Evolutionary conservation across 2,888 invertebrate species (phyloP).

Genomic region (Eristalis pertinax): DNA sequence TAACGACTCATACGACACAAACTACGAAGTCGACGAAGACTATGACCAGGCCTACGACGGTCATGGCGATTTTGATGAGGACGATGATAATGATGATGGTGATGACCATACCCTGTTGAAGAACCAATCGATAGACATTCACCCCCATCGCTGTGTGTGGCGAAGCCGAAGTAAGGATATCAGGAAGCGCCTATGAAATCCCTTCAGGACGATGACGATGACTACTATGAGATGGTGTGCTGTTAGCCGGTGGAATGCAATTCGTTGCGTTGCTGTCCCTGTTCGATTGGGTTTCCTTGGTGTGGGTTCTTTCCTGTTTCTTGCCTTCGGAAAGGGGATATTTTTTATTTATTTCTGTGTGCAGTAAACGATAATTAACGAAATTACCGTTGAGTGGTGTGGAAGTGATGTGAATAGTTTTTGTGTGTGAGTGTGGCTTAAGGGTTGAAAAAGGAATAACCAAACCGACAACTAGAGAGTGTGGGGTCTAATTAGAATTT

Average conservation of each 20-base stretch:
- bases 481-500: constrained; percentile 27
- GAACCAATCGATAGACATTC: constrained; percentile 69
- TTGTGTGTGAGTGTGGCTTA: constrained; percentile 7
- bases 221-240: constrained; percentile 44
- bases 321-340: constrained; percentile 32
- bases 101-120: constrained; percentile 29
- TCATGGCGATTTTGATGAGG: constrained; percentile 57
- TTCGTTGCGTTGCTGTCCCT: constrained; percentile 42
- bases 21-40: constrained; percentile 70
- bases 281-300: constrained; percentile 25
- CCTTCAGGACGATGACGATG: constrained; percentile 58
- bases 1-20: constrained; percentile 66
- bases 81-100: constrained; percentile 51
- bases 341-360: constrained; percentile 46
- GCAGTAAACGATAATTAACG: constrained; percentile 68
- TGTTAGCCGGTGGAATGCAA: constrained; percentile 50
- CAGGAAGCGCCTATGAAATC: constrained; percentile 63
- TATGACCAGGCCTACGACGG: constrained; percentile 31
- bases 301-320: constrained; percentile 61
- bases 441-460: not conserved
- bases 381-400: constrained; percentile 57
- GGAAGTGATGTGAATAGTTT: constrained; percentile 46
- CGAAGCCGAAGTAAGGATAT: constrained; percentile 46
- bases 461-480: not conserved
- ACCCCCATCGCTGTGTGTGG: constrained; percentile 41